Percentiles rank a stretch among this genome's conserved stretches.
These are phyloP conservation scores for Lepidocyrtinus sp. DNA, from an alignment of 2,888 invertebrate species.

Conservation along the genomic window DNA sequence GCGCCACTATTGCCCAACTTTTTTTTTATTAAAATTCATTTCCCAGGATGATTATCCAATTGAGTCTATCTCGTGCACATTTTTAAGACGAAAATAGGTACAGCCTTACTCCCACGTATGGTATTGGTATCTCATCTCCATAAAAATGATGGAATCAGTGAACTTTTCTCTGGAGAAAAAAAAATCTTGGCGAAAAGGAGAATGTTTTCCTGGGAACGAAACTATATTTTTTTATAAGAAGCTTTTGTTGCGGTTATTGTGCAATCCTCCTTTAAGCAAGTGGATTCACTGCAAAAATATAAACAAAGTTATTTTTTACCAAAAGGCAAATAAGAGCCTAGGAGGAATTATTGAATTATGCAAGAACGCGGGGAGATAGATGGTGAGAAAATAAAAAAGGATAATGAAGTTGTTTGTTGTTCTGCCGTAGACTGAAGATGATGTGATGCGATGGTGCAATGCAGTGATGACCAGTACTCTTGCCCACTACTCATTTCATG, in stretches of 20 bases:
- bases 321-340: not conserved
- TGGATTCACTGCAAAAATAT: not conserved
- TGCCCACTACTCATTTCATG: too few species aligned
- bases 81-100: too few species aligned
- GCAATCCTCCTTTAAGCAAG: not conserved
- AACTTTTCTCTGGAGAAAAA: conserved; percentile 1
- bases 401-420: conserved; percentile 12
- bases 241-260: not conserved
- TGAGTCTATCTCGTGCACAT: too few species aligned
- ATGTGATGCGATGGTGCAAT: not conserved
- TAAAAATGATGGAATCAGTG: conserved; percentile 10
- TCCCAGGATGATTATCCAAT: too few species aligned
- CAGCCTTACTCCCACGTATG: too few species aligned
- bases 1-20: too few species aligned
- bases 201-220: conserved; percentile 4
- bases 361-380: not conserved
- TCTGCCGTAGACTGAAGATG: not conserved
- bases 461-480: too few species aligned
- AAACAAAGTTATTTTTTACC: conserved; percentile 2
- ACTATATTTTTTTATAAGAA: not conserved
- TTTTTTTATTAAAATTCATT: too few species aligned
- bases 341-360: not conserved
- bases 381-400: not conserved
- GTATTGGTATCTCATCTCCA: too few species aligned
- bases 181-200: not conserved